Evolutionary conservation across 2,113 vertebrate genomes (phyloP), one percentile per base, ranked within the genome.

Genomic region (Pontoporia blainvillei): DNA sequence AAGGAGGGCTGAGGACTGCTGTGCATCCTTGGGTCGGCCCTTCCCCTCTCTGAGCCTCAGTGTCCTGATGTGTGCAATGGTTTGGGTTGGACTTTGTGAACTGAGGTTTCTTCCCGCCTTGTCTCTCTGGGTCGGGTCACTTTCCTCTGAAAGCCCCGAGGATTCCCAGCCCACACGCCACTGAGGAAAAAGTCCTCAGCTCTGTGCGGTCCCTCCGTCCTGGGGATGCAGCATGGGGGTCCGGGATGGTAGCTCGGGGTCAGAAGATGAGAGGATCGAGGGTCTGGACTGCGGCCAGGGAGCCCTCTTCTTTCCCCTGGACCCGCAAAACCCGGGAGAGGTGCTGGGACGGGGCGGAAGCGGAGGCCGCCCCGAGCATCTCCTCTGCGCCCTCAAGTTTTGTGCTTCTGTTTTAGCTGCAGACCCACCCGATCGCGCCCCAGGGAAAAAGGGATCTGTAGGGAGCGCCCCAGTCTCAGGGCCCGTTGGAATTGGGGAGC

Each of bases 331-430:
- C 36, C n/a, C 3, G 12, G 67, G 34, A 20, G 17, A 3, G 17
- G 9, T 5, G 59, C 39, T 21, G 67, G 15, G 39, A 29, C 3
- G 8, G 23, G 27, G 8, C 13, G 18, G n/a, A 13, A 46, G 15
- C 17, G 0, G 17, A 18, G 67, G 7, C 29, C 79, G 46, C 29
- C 8, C 11, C 17, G 23, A 34, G 34, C 17, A 12, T 18, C 66
- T 34, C 6, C 73, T 2, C 78, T 0, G 15, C 0, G 6, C 64
- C 6, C 44, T 61, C 3, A 15, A 0, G 31, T 31, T 52, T 10
- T 54, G 72, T 20, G 72, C 25, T 71, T 76, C 46, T 21, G 59
- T 17, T 59, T 25, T 29, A 44, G 88, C 36, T 1, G 1, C 10
- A 29, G 31, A 44, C 15, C 15, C 61, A 31, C 27, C 0, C 44